Evolutionary conservation across 2,888 invertebrate genomes (phyloP), one percentile per base, ranked within the genome.

Genomic region (Troides oblongomaculatus): DNA sequence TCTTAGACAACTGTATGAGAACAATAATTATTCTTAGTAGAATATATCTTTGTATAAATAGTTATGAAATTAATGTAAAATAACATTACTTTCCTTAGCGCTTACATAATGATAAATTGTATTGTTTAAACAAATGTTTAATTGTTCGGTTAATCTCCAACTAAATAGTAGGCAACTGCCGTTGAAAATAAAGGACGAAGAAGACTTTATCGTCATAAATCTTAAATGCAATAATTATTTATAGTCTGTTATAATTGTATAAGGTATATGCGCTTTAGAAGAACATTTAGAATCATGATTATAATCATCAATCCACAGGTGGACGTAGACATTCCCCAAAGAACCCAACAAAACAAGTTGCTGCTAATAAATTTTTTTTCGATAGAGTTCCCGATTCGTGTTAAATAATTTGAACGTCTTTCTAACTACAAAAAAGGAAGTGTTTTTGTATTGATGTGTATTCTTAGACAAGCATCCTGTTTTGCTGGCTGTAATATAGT

Each of bases 91-190:
- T 58, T 23, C 57, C 0, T 10, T 12, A 23, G 10, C 5, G 57
- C 23, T 21, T 58, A 58, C 57, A 65, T 46, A 58, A 46, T 58
- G 65, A 65, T 65, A 65, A 65, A 65, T 23, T 65, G 25, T 39
- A 58, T 46, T 65, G 43, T 18, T 46, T 65, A 57, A 57, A 46
- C 30, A 58, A 59, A 65, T 46, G 46, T 59, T 18, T 59, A 25
- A n/a, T 50, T 63, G 65, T 46, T 65, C 57, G 65, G 0, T 12
- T n/a, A 58, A 65, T 57, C 21, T 43, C n/a, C 46, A 65, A 46
- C 25, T 43, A 21, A 58, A 58, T 58, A 58, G 57, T 58, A 21
- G 12, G 7, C 23, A 58, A 10, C 12, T 21, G n/a, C 10, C 4
- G 56, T 7, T 56, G 57, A 58, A 58, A 23, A 58, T 58, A 23